Conservation (phyloP, 2,888 invertebrate genomes). For the Drosophila formosana region DNA sequence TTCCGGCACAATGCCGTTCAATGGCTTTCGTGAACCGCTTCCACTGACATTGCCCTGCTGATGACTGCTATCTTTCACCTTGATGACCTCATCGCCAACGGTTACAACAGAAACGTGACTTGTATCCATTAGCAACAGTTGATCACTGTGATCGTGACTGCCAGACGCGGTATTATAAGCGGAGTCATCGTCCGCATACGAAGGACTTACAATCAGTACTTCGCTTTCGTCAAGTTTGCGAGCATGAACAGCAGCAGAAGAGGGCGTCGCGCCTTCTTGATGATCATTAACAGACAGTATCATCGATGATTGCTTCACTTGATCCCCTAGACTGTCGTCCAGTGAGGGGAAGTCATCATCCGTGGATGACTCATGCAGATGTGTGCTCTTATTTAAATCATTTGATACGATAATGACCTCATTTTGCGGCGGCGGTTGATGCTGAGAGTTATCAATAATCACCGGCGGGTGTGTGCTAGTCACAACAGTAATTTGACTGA, state of each 20-base stretch:
- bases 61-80: slow-evolving; percentile 89
- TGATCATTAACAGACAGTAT: slow-evolving; percentile 80
- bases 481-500: slow-evolving; percentile 93
- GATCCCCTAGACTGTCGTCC: slow-evolving; percentile 90
- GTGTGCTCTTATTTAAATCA: slow-evolving; percentile 89
- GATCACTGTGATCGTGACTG: slow-evolving; percentile 76
- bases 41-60: slow-evolving; percentile 76
- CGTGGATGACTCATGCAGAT: slow-evolving; percentile 89
- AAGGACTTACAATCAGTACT: slow-evolving; percentile 92
- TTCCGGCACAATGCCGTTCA: slow-evolving; percentile 85
- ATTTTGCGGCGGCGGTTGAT: slow-evolving; percentile 79
- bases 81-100: slow-evolving; percentile 91
- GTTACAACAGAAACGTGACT: slow-evolving; percentile 97
- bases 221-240: slow-evolving; percentile 94
- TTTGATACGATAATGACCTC: slow-evolving; percentile 94
- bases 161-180: slow-evolving; percentile 86
- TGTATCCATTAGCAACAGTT: slow-evolving; percentile 87
- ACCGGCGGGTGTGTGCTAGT: slow-evolving; percentile 93
- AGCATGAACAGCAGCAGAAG: slow-evolving; percentile 80
- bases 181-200: slow-evolving; percentile 88
- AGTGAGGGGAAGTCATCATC: slow-evolving; percentile 92
- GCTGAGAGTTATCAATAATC: slow-evolving; percentile 87
- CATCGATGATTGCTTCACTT: slow-evolving; percentile 81
- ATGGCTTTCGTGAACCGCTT: slow-evolving; percentile 83
- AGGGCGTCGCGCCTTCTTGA: slow-evolving; percentile 21